Base-by-base conservation (phyloP, 2,113 vertebrate genomes). In the Gadus chalcogrammus region DNA sequence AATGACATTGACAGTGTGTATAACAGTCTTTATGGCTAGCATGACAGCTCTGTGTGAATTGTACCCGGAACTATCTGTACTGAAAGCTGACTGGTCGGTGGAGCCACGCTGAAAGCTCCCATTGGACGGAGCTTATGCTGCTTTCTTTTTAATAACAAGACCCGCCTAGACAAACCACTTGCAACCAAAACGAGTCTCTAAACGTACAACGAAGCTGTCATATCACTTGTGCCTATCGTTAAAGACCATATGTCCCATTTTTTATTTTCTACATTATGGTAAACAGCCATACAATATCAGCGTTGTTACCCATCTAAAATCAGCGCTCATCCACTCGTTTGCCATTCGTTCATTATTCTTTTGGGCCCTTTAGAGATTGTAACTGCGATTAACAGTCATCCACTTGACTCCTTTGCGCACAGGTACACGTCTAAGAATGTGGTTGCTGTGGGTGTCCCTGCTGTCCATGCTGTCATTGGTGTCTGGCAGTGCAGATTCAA, bases 401-500 rank as follows among this genome's bases (percentile, higher is more conserved):
- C 42, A 48, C 9, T 48, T 48, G 42, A 9, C 55, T 58, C 55
- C n/a, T 58, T 58, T 58, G 15, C 55, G 5, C 55, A 17, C 55
- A 58, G 91, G 78, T 27, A 12, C 48, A 78, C 79, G 79, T 59
- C 78, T 1, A 76, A 96, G 88, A 82, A 97, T 97, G 95, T 89
- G 88, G 88, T 78, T 90, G 79, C 64, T 92, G 81, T 82, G 78
- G 75, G 60, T 81, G 48, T 31, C 93, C 64, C 80, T 92, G 85
- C 87, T 91, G 68, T 80, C 91, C 15, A 90, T 93, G 84, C 79
- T 94, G 71, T 90, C 90, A 64, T 81, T 71, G 16, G 90, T 88
- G 3, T 85, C 86, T 73, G 93, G 79, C 18, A 88, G 79, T 68
- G 93, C 92, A 11, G 94, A 95, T 87, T 98, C 96, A 27, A 99